phyloP scores from a whole-genome alignment of 2,113 vertebrate species.

The Rhinopomastus cyanomelas region DNA sequence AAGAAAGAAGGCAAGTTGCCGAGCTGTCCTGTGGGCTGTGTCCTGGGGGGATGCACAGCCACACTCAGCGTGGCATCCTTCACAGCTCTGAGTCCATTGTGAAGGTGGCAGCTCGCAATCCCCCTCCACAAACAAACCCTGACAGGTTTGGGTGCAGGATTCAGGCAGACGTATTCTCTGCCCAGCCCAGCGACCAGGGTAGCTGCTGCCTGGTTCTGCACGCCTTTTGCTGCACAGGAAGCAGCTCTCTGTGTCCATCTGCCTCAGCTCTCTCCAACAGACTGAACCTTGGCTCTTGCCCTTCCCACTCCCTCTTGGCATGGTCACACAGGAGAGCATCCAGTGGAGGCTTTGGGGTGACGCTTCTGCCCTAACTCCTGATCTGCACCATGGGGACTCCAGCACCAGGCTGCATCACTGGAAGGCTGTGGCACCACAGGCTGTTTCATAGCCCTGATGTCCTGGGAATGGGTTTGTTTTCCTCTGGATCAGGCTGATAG shows the following conservation, averaged over 20 bases:
- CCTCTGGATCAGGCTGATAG: background rate
- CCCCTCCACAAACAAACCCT: background rate
- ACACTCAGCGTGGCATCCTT: background rate
- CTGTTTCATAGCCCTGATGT: background rate
- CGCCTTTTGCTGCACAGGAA: background rate
- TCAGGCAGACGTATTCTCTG: background rate
- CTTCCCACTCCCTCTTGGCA: background rate
- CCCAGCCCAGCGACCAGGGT: fast-evolving
- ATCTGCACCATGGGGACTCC: fast-evolving
- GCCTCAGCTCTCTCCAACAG: fast-evolving
- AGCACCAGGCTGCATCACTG: background rate
- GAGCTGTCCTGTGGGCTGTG: background rate
- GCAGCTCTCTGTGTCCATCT: background rate
- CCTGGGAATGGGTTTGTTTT: conserved; percentile 10
- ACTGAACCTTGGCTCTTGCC: background rate
- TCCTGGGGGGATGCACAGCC: background rate
- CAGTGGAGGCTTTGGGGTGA: fast-evolving
- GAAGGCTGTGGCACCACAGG: background rate
- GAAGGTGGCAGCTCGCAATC: background rate
- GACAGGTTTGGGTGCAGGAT: background rate
- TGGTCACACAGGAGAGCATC: fast-evolving
- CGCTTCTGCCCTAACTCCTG: background rate
- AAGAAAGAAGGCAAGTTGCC: background rate
- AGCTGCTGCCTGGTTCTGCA: background rate
- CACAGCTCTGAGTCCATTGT: fast-evolving